Evolutionary conservation across 37 sponge, comb jelly and placozoan genomes (phyloP).

Genomic region (Haliclona indistincta): DNA sequence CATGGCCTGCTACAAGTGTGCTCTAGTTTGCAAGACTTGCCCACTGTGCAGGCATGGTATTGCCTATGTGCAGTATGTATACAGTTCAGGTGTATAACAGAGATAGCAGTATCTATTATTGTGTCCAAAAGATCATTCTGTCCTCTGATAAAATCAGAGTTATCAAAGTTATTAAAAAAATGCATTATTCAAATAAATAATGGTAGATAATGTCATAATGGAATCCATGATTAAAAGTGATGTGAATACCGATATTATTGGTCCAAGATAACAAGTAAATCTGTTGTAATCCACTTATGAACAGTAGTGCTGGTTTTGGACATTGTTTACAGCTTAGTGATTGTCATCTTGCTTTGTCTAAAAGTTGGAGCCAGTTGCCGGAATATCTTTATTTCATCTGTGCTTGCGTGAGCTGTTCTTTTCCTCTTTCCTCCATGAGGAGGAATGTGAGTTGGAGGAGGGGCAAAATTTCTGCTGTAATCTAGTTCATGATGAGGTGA

Average conservation of each 20-base stretch:
- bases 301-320: too few relatives aligned
- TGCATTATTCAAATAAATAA: too few relatives aligned
- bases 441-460: neutral
- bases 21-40: slow-evolving; percentile 51
- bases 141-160: too few relatives aligned
- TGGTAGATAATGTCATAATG: neutral
- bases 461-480: neutral
- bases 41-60: slow-evolving; percentile 76
- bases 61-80: slow-evolving; percentile 71
- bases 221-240: too few relatives aligned
- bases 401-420: slow-evolving; percentile 1
- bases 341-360: too few relatives aligned
- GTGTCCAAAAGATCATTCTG: too few relatives aligned
- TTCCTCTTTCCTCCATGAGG: neutral
- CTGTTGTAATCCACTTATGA: too few relatives aligned
- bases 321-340: too few relatives aligned
- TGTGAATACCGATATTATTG: too few relatives aligned
- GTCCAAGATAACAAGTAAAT: too few relatives aligned
- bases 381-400: neutral
- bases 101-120: too few relatives aligned
- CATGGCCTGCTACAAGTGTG: slow-evolving; percentile 73
- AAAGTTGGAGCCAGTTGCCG: neutral
- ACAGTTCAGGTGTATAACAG: neutral
- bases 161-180: too few relatives aligned
- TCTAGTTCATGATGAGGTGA: neutral